Conservation (phyloP, 2,113 vertebrate genomes). For the Dendrocopos noguchii region DNA sequence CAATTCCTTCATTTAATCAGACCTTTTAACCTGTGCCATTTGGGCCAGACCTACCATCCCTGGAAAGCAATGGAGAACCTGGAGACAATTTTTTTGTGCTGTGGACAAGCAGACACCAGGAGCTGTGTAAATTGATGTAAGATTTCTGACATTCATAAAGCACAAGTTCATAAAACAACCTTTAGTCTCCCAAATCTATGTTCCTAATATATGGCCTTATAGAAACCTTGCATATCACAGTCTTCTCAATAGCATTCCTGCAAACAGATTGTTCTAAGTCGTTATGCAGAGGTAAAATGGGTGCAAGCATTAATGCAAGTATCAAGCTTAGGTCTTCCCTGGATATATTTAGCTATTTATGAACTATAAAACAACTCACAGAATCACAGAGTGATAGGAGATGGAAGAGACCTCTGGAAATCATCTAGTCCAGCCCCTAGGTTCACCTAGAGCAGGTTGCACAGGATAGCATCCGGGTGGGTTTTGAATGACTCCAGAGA, state of each 20-base stretch:
- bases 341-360: neutral
- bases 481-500: too few relatives aligned
- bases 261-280: neutral
- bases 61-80: neutral
- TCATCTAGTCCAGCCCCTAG: too few relatives aligned
- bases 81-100: neutral
- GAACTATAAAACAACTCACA: neutral
- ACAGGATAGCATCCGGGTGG: too few relatives aligned
- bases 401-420: too few relatives aligned
- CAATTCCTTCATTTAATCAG: conserved; percentile 50
- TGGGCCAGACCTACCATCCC: neutral
- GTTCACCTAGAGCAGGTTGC: too few relatives aligned
- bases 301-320: neutral
- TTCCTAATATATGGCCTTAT: neutral
- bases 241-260: neutral
- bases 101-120: neutral
- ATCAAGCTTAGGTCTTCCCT: neutral
- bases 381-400: too few relatives aligned
- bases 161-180: neutral
- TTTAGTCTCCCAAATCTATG: neutral
- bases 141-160: neutral
- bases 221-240: neutral
- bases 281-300: neutral
- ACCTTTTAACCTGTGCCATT: conserved; percentile 63
- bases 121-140: fast-evolving